Base-by-base conservation (phyloP, 2,888 invertebrate genomes). In the Argynnis bischoffii region DNA sequence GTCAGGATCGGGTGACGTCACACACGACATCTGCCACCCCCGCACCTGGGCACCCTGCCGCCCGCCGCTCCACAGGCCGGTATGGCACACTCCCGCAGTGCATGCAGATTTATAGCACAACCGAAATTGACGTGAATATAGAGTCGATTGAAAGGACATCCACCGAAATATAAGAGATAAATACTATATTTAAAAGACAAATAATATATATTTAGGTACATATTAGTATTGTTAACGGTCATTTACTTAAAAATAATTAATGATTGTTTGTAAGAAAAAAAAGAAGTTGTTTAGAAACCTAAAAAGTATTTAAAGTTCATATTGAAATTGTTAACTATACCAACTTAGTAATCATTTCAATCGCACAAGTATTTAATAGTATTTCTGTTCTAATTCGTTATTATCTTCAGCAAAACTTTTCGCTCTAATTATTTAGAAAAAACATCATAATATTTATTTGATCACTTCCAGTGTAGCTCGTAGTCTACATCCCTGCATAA, bases 11-110 rank as follows among this genome's bases (percentile, higher is more conserved):
- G 72, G 79, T 76, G 77, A 77, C 76, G 77, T 77, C 74, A 76
- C 74, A 69, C 35, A 72, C 75, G 81, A 81, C 89, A 89, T 85
- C 90, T 89, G 89, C 89, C 89, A 79, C 89, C 89, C 87, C 84
- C 88, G 87, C 89, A 88, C 88, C 89, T 88, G 88, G 86, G 55
- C 65, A 71, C 67, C 71, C 55, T 57, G 46, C 71, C 54, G 63
- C 69, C 66, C 59, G 69, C 64, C 69, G 64, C 65, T 18, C 6
- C 63, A 63, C 26, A 55, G 55, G 67, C 72, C 76, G 69, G 57
- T 64, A 47, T 48, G 61, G 51, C 72, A 63, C 70, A 66, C 69
- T 63, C 75, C 75, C 77, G 70, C 74, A 63, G 73, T 74, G 76
- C 84, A 88, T 87, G 88, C 89, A 89, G 87, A 89, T 89, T 88